Conservation (phyloP, 2,797 vertebrate genomes). For the Remorina albescens region DNA sequence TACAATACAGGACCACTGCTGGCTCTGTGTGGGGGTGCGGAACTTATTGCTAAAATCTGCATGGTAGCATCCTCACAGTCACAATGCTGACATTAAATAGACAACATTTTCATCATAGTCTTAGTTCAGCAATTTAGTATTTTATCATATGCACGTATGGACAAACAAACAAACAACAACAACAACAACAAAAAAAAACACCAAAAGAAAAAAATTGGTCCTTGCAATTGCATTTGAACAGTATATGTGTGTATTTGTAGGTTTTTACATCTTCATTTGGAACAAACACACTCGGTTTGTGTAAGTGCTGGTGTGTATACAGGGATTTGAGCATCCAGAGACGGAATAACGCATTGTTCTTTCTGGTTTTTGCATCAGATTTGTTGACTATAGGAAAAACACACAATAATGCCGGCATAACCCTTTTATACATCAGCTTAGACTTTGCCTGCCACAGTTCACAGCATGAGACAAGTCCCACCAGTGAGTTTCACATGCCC, state of each 20-base stretch:
- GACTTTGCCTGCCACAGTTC: not conserved
- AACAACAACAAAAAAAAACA: no score
- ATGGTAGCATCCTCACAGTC: not conserved
- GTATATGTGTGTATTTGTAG: not conserved
- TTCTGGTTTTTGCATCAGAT: not conserved
- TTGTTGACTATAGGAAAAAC: not conserved
- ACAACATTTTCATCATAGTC: not conserved
- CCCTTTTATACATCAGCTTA: not conserved
- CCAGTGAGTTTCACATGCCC: conserved; percentile 20
- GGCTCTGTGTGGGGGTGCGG: no score
- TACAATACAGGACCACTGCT: no score
- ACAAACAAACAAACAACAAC: no score
- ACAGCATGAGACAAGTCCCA: not conserved
- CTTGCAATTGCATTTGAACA: no score
- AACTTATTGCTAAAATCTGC: no score
- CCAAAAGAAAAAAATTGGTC: no score
- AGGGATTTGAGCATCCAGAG: not conserved
- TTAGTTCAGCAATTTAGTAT: not conserved
- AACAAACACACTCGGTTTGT: not conserved
- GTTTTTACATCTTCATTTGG: not conserved
- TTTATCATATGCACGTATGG: not conserved
- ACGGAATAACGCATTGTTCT: not conserved
- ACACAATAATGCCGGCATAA: not conserved
- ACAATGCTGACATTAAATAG: not conserved
- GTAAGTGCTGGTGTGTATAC: not conserved